Conservation (phyloP, 2,797 vertebrate genomes). For the Sebastes hubbsi region DNA sequence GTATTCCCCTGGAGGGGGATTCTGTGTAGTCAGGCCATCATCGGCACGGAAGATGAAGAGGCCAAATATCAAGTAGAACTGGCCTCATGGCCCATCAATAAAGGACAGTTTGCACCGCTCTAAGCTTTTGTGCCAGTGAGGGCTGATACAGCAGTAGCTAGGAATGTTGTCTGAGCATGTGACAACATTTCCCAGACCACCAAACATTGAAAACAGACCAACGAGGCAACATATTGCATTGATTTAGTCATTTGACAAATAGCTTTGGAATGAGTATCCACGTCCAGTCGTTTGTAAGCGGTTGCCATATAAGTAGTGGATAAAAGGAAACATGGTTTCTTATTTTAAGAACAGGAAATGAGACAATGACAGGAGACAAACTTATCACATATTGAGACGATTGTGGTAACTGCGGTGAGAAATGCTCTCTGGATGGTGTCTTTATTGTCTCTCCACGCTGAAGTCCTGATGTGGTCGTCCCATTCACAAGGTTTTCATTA, state of each 20-base stretch:
- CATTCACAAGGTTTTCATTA: slow-evolving; percentile 13
- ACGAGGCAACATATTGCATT: slow-evolving; percentile 68
- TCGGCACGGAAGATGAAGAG: slow-evolving; percentile 44
- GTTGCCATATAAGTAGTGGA: slow-evolving; percentile 65
- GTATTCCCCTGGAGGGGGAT: slow-evolving; percentile 47
- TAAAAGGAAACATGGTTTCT: slow-evolving; percentile 58
- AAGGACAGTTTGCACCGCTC: slow-evolving; percentile 17
- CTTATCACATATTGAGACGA: slow-evolving; percentile 67
- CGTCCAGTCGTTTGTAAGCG: slow-evolving; percentile 58
- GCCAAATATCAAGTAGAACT: slow-evolving; percentile 24
- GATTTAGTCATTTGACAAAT: slow-evolving; percentile 78
- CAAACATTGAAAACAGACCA: slow-evolving; percentile 75
- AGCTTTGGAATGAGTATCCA: slow-evolving; percentile 67
- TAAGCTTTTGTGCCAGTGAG: slow-evolving; percentile 37
- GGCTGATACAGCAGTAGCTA: slow-evolving; percentile 62
- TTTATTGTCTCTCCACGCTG: slow-evolving; percentile 46
- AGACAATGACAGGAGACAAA: slow-evolving; percentile 73
- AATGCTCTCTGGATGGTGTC: slow-evolving; percentile 36
- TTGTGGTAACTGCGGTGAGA: slow-evolving; percentile 51
- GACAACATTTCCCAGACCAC: slow-evolving; percentile 74
- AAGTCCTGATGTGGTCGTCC: slow-evolving; percentile 16
- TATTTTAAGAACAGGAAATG: slow-evolving; percentile 75
- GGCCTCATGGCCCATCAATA: slow-evolving; percentile 31
- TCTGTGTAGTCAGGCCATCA: slow-evolving; percentile 45
- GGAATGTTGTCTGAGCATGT: slow-evolving; percentile 64